Base-by-base conservation (phyloP, 2,888 invertebrate genomes). In the Andrena minutula region DNA sequence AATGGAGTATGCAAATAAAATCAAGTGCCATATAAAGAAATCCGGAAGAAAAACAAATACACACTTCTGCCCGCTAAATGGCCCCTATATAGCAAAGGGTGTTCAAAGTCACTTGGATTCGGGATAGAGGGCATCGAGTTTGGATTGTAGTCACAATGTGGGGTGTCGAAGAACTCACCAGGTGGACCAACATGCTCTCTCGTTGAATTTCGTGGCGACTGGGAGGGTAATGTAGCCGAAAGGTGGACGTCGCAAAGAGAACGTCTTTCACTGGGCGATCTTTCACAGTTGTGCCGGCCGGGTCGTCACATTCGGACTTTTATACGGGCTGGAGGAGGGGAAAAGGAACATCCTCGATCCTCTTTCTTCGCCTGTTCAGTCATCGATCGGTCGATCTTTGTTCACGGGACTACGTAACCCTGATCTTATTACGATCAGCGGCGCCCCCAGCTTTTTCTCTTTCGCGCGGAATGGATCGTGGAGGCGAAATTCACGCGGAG, bases 231-330 rank as follows among this genome's bases (percentile, higher is more conserved):
- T 61, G 56, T 69, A 58, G 26, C 56, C 60, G 66, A 65, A 71
- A 69, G 53, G 70, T 61, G 61, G 73, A 70, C 66, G 70, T 86
- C 81, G 84, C 32, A 56, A 66, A 49, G 71, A 75, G 71, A 68
- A 82, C 82, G 75, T 82, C 71, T 87, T 90, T 86, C 86, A 86
- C 86, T 82, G 84, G 26, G 86, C 87, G 82, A 80, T 87, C 86
- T 90, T 83, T 89, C 89, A 90, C 90, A 86, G 88, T 88, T 89
- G 74, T 90, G 90, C 84, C 88, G 86, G 88, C 70, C 65, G 85
- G 86, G 79, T 83, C 87, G 85, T 74, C 85, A 86, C 89, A 86
- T 86, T 86, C 86, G 84, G 81, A 88, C 89, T 86, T 88, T 91
- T 91, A 91, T 91, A 91, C 81, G 73, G 66, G 83, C 77, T n/a